Conservation (phyloP, 2,113 vertebrate species). For the Conger conger region DNA sequence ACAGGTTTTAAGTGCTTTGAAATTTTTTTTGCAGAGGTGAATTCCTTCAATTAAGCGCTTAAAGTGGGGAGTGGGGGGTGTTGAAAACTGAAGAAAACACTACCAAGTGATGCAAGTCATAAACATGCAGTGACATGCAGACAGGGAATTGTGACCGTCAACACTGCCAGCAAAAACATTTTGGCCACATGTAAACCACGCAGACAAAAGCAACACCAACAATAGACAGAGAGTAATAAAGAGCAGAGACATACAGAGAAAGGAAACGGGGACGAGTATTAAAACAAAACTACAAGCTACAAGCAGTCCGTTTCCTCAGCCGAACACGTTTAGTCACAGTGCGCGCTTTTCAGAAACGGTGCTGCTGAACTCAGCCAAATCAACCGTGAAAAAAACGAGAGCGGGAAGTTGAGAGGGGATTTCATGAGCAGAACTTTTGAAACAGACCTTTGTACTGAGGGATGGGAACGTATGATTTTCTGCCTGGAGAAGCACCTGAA, state of each 20-base stretch:
- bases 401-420: conserved; percentile 52
- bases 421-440: conserved; percentile 53
- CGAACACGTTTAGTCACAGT: conserved; percentile 41
- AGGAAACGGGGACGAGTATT: conserved; percentile 39
- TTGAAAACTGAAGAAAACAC: conserved; percentile 23
- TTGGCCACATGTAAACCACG: conserved; percentile 20
- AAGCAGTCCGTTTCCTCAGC: conserved; percentile 57
- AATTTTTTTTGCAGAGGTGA: neutral
- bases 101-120: conserved; percentile 32
- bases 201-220: conserved; percentile 46
- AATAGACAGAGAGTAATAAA: conserved; percentile 52
- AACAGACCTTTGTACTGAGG: conserved; percentile 73
- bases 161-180: conserved; percentile 41
- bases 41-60: conserved; percentile 24
- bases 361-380: conserved; percentile 54
- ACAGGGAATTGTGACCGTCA: conserved; percentile 33
- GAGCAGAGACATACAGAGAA: conserved; percentile 41
- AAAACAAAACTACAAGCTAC: conserved; percentile 30
- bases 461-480: conserved; percentile 71
- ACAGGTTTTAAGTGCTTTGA: too few species aligned
- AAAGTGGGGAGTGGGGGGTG: neutral
- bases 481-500: conserved; percentile 44
- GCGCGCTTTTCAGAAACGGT: conserved; percentile 45
- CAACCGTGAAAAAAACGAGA: conserved; percentile 32
- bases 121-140: conserved; percentile 56